Conservation (phyloP, 2,888 invertebrate genomes). For the Dasypolia templi region DNA sequence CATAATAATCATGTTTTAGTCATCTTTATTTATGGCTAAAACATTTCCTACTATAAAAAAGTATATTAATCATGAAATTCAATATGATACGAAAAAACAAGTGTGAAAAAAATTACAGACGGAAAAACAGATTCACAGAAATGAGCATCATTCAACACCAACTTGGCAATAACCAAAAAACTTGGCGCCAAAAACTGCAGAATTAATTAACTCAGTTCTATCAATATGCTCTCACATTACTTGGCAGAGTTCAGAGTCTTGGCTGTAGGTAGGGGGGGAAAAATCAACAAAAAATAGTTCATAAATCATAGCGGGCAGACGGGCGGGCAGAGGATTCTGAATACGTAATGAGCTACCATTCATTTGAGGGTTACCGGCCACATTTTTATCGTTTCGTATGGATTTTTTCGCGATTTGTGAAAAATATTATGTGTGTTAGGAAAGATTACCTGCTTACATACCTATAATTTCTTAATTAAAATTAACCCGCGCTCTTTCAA, state of each 20-base stretch:
- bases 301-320: constrained; percentile 87
- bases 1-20: background rate
- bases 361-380: constrained; percentile 81
- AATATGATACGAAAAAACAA: background rate
- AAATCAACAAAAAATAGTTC: constrained; percentile 85
- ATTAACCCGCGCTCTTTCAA: no score
- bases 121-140: constrained; percentile 16
- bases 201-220: constrained; percentile 78
- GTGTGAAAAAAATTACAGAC: background rate
- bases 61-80: background rate
- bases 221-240: constrained; percentile 86
- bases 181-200: constrained; percentile 69
- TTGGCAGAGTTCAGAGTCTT: constrained; percentile 82
- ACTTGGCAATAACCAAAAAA: constrained; percentile 62
- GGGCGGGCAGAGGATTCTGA: constrained; percentile 81
- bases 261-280: constrained; percentile 74
- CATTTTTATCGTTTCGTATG: constrained; percentile 76
- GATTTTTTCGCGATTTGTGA: constrained; percentile 71
- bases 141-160: constrained; percentile 30
- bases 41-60: background rate
- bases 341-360: constrained; percentile 83
- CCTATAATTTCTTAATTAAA: no score
- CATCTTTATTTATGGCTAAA: background rate
- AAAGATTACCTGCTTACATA: no score
- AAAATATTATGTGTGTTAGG: constrained; percentile 54